phyloP scores from a whole-genome alignment of 1,140 invertebrate species.

The Asbolus verrucosus region DNA sequence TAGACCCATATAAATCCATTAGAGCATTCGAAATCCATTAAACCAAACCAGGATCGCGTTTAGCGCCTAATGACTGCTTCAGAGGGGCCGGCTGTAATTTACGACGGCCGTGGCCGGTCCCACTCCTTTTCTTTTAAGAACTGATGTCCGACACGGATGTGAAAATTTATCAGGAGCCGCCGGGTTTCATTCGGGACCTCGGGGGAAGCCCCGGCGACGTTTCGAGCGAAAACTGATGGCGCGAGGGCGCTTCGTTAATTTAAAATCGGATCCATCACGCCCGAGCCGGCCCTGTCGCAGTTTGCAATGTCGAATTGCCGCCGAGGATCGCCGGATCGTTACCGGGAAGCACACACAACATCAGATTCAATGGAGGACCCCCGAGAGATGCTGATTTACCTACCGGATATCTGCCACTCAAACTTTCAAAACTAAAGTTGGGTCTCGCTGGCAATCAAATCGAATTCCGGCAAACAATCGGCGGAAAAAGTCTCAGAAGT shows the following conservation, averaged over 20 bases:
- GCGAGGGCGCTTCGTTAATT: too few relatives aligned
- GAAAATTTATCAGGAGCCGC: slow-evolving; percentile 5
- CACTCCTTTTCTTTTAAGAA: slow-evolving; percentile 23
- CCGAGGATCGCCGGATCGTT: too few relatives aligned
- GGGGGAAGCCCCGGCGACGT: too few relatives aligned
- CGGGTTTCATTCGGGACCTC: too few relatives aligned
- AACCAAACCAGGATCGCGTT: slow-evolving; percentile 41
- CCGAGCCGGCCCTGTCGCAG: too few relatives aligned
- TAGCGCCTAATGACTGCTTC: slow-evolving; percentile 46
- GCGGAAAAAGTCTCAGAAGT: slow-evolving; percentile 4
- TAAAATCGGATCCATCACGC: too few relatives aligned
- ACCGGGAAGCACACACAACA: neutral
- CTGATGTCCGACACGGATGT: slow-evolving; percentile 21
- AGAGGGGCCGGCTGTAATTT: slow-evolving; percentile 43
- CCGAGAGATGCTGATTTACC: slow-evolving; percentile 14
- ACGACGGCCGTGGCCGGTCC: slow-evolving; percentile 31
- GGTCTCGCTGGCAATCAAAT: neutral
- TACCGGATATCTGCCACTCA: slow-evolving; percentile 4
- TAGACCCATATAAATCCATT: slow-evolving; percentile 47
- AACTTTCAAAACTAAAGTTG: slow-evolving; percentile 8
- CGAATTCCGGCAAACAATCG: slow-evolving; percentile 24
- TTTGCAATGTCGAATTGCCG: too few relatives aligned
- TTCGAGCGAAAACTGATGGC: too few relatives aligned
- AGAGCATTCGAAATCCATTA: slow-evolving; percentile 47
- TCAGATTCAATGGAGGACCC: neutral